Evolutionary conservation across 2,113 vertebrate species (phyloP).

Genomic region (Oophaga pumilio): DNA sequence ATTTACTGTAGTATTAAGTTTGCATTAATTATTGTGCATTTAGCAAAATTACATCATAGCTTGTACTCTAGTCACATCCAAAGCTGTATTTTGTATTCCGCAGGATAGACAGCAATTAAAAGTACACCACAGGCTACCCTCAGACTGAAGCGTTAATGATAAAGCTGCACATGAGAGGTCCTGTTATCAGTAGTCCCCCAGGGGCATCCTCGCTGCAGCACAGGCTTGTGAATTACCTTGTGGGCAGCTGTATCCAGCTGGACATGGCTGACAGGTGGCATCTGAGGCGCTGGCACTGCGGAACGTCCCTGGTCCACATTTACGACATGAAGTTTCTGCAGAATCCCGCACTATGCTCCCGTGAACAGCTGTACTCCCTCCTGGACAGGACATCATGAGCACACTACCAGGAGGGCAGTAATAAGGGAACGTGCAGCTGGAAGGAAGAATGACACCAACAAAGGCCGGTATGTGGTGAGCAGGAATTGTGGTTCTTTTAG

Average conservation of each 20-base stretch:
- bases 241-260: slow-evolving; percentile 82
- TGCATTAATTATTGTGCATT: not conserved
- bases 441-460: slow-evolving; percentile 25
- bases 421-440: slow-evolving; percentile 85
- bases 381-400: slow-evolving; percentile 71
- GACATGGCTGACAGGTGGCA: slow-evolving; percentile 79
- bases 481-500: not conserved
- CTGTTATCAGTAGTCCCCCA: not conserved
- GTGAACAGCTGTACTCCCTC: slow-evolving; percentile 81
- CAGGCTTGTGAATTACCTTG: slow-evolving; percentile 67
- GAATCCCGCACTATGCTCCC: slow-evolving; percentile 76
- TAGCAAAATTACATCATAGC: not conserved
- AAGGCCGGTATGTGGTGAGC: not conserved
- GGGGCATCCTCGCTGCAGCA: not conserved
- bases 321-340: slow-evolving; percentile 73
- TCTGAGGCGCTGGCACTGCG: slow-evolving; percentile 61
- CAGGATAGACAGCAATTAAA: not conserved
- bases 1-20: not conserved
- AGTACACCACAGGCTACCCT: too few relatives aligned
- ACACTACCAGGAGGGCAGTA: slow-evolving; percentile 84
- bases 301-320: slow-evolving; percentile 82
- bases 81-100: not conserved
- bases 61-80: not conserved
- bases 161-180: not conserved
- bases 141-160: not conserved